Evolutionary conservation across 2,888 invertebrate species (phyloP).

Genomic region (Zhengitettix transpicula): DNA sequence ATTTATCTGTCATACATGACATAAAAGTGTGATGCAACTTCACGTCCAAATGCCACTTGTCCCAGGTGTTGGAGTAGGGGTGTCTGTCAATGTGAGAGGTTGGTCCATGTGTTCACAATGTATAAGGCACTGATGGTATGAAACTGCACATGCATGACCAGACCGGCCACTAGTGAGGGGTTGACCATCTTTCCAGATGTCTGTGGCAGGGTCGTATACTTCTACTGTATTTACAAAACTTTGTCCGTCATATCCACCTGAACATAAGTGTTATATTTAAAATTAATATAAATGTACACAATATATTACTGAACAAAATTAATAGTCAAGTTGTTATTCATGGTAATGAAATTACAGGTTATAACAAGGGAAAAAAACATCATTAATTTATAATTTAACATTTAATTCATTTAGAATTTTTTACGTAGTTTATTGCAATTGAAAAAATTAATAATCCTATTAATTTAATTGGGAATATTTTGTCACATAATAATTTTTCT

Average conservation of each 20-base stretch:
- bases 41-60: background rate
- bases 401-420: too few species aligned
- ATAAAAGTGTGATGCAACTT: too few species aligned
- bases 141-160: conserved; percentile 83
- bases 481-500: too few species aligned
- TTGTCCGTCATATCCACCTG: conserved; percentile 80
- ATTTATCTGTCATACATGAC: too few species aligned
- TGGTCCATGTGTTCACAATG: conserved; percentile 23
- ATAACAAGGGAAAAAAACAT: too few species aligned
- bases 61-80: background rate
- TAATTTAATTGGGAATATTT: too few species aligned
- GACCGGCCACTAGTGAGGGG: conserved; percentile 72
- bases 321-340: background rate
- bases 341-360: background rate
- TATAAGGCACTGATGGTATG: conserved; percentile 48
- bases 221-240: conserved; percentile 74
- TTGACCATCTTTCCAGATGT: conserved; percentile 61
- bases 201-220: conserved; percentile 62
- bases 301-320: too few species aligned
- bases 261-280: too few species aligned
- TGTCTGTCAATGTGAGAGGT: conserved; percentile 1
- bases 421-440: too few species aligned
- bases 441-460: too few species aligned
- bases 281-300: too few species aligned
- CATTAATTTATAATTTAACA: background rate